These are phyloP conservation scores for Chitala chitala DNA, from an alignment of 2,113 vertebrate species.

Conservation along the genomic window DNA sequence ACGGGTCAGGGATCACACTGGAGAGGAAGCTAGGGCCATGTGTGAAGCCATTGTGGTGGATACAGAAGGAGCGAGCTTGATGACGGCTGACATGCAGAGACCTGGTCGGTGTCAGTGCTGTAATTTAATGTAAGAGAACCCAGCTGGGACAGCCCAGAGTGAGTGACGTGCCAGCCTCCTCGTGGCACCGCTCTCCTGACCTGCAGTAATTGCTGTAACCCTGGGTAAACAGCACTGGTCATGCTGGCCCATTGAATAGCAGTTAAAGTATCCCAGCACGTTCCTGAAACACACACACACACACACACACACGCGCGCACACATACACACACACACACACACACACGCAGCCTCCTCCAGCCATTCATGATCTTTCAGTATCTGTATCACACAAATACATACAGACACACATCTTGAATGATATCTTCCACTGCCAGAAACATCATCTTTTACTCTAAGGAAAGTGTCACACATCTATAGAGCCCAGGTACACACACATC, in stretches of 20 bases:
- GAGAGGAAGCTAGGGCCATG: background rate
- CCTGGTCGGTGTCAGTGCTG: conserved; percentile 21
- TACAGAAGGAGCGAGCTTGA: conserved; percentile 13
- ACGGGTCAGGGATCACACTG: background rate
- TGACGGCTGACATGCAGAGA: conserved; percentile 15
- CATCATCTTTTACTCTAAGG: background rate
- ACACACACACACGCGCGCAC: conserved; percentile 24
- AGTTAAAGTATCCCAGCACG: background rate
- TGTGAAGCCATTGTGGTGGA: background rate
- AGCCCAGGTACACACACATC: background rate
- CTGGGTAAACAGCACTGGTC: conserved; percentile 27
- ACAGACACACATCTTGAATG: conserved; percentile 25
- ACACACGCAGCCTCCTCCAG: background rate
- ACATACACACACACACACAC: conserved; percentile 24
- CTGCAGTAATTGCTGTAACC: conserved; percentile 42
- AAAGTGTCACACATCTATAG: background rate
- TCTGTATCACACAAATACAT: conserved; percentile 26
- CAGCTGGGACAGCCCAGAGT: conserved; percentile 16
- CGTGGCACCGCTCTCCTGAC: conserved; percentile 9
- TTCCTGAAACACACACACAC: background rate
- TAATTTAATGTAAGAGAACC: conserved; percentile 24
- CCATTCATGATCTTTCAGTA: conserved; percentile 15
- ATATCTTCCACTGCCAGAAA: background rate
- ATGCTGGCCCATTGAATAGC: conserved; percentile 20
- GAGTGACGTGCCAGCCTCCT: conserved; percentile 3